Percentiles rank a stretch among this genome's conserved stretches.
Evolutionary conservation across 1,140 invertebrate genomes (phyloP).

Genomic region (Neodiprion pinetum): DNA sequence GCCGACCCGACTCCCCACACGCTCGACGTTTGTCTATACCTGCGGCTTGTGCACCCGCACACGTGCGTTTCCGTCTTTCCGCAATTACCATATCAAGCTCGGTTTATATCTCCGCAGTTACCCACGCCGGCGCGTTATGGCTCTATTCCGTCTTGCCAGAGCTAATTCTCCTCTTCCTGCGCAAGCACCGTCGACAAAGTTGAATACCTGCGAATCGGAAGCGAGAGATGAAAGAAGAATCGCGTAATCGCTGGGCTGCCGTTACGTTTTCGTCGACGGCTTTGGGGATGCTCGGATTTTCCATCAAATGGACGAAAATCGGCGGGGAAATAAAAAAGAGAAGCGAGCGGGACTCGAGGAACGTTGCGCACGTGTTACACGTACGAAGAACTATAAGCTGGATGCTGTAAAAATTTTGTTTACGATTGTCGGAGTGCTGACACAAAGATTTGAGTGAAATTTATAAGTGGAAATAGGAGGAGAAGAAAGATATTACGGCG

Average conservation of each 20-base stretch:
- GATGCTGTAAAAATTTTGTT: too few species aligned
- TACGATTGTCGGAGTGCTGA: too few species aligned
- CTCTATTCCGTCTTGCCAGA: not conserved
- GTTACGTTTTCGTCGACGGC: not conserved
- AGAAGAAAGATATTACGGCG: too few species aligned
- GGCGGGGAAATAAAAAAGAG: not conserved
- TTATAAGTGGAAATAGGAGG: too few species aligned
- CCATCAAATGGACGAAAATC: too few species aligned
- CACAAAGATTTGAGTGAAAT: too few species aligned
- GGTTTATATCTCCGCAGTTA: not conserved
- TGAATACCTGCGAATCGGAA: not conserved
- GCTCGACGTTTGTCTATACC: not conserved
- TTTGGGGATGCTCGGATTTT: too few species aligned
- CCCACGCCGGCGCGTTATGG: not conserved
- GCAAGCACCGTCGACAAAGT: not conserved
- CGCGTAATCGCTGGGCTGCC: not conserved
- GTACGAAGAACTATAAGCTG: too few species aligned
- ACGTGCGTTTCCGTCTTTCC: not conserved
- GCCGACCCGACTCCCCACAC: not conserved
- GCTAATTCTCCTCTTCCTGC: slow-evolving; percentile 4
- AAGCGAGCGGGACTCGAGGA: too few species aligned
- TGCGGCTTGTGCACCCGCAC: not conserved
- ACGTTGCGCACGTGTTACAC: too few species aligned
- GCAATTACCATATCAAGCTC: not conserved
- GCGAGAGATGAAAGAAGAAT: not conserved